Percentiles rank a stretch among this genome's conserved stretches.
phyloP scores from a whole-genome alignment of 2,797 vertebrate genomes.

The Siniperca scherzeri region DNA sequence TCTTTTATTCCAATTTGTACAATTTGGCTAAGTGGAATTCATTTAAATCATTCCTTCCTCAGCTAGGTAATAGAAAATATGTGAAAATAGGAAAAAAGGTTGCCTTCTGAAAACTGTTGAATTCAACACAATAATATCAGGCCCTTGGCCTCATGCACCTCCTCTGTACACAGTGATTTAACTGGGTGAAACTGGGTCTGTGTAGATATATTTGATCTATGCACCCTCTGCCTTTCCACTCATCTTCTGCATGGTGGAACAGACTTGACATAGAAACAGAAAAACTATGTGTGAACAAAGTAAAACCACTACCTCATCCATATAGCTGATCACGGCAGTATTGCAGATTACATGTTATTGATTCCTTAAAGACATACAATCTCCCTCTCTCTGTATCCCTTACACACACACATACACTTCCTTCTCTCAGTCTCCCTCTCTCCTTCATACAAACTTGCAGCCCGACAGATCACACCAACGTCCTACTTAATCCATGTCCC shows the following conservation, averaged over 20 bases:
- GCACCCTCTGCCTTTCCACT: not conserved
- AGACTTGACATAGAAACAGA: conserved; percentile 16
- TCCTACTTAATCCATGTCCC: conserved; percentile 60
- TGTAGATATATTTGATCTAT: not conserved
- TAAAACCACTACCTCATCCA: conserved; percentile 21
- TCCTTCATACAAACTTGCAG: conserved; percentile 38
- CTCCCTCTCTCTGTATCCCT: conserved; percentile 17
- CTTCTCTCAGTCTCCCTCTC: not conserved
- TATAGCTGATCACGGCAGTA: conserved; percentile 23
- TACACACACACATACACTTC: conserved; percentile 11
- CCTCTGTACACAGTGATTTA: not conserved
- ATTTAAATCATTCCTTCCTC: not conserved
- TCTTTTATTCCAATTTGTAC: conserved; percentile 13
- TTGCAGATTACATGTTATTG: conserved; percentile 34
- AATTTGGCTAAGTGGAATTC: not conserved
- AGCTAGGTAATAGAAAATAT: not conserved
- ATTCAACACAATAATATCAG: not conserved
- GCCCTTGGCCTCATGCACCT: not conserved
- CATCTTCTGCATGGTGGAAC: not conserved
- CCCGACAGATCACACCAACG: conserved; percentile 36
- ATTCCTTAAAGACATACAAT: conserved; percentile 39
- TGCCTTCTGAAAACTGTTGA: not conserved
- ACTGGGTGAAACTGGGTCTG: conserved; percentile 3
- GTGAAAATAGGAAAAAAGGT: not conserved
- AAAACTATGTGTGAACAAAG: conserved; percentile 12